Evolutionary conservation across 35 echinoderm and acorn worm genomes (phyloP).

Genomic region (Ophiothrix spiculata): DNA sequence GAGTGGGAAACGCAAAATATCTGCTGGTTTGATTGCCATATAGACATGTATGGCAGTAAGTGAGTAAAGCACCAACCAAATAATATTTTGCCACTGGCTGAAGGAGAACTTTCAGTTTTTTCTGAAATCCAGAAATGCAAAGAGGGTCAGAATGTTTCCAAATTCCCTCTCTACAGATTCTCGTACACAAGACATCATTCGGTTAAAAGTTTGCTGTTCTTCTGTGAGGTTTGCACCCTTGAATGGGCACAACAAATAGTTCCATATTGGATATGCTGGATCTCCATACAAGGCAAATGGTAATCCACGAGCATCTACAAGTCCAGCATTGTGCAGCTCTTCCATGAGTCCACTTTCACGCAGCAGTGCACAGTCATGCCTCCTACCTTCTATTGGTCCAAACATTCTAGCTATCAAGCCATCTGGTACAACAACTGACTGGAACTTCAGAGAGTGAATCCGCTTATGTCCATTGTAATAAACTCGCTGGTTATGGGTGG

Average conservation of each 20-base stretch:
- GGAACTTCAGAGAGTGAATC: conserved; percentile 68
- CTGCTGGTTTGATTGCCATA: not conserved
- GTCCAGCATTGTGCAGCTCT: not conserved
- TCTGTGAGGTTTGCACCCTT: conserved; percentile 21
- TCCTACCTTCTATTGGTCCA: conserved; percentile 62
- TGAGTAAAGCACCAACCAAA: conserved; percentile 21
- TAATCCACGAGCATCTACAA: conserved; percentile 12
- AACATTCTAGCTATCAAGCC: conserved; percentile 57
- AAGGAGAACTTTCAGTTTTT: conserved; percentile 38
- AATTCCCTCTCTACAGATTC: conserved; percentile 46
- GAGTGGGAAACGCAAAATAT: conserved; percentile 15
- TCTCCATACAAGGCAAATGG: conserved; percentile 55
- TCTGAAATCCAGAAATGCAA: conserved; percentile 44
- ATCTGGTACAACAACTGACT: conserved; percentile 57
- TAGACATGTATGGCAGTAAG: conserved; percentile 35
- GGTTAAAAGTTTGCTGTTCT: conserved; percentile 36
- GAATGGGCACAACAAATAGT: conserved; percentile 19
- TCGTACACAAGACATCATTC: conserved; percentile 14
- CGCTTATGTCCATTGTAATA: conserved; percentile 71
- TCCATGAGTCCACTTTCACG: conserved; percentile 29
- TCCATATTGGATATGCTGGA: conserved; percentile 42
- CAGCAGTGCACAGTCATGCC: conserved; percentile 43
- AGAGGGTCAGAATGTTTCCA: conserved; percentile 40
- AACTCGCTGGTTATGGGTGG: conserved; percentile 41
- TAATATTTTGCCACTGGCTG: conserved; percentile 34